Evolutionary conservation across 2,888 invertebrate genomes (phyloP), one percentile per base, ranked within the genome.

Genomic region (Meta bourneti): DNA sequence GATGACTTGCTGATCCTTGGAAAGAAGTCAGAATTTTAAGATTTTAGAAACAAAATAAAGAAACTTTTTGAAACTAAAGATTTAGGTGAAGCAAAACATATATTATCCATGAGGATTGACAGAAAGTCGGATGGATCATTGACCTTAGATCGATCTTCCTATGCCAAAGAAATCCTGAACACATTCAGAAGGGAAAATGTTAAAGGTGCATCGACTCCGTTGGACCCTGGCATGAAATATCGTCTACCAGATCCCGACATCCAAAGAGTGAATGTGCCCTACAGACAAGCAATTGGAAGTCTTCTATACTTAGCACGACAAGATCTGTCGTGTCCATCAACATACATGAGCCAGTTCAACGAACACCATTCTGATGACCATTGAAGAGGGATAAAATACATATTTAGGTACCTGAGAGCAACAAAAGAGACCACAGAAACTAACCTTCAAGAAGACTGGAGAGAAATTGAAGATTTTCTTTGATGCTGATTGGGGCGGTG

Each of bases 401-500:
- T 86, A 7, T 49, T 87, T 13, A 86, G 86, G 48, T 91, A 91
- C 86, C 74, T 87, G 13, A 91, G 81, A 54, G 80, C 51, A 20
- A 87, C 81, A 6, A 0, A 9, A 48, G 20, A 80, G 48, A n/a
- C n/a, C n/a, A n/a, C 20, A 69, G 34, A 83, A 77, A 8, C 19
- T 91, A 34, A 86, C 11, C 61, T 91, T 75, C 48, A 52, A 49
- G 52, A 86, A 87, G 51, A 91, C 52, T 7, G 83, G 89, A 34
- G 89, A 94, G 84, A 52, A 69, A 19, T 20, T 80, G 11, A 54
- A 34, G 19, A 93, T 94, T 8, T 94, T 93, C 89, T 93, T 93
- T 52, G 94, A 94, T 93, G 90, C 94, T 19, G 94, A 94, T 82
- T 94, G 94, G 94, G 94, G 93, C n/a, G 93, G 93, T 8, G 94